Conservation (phyloP, 2,888 invertebrate species). For the Hylaea fasciaria region DNA sequence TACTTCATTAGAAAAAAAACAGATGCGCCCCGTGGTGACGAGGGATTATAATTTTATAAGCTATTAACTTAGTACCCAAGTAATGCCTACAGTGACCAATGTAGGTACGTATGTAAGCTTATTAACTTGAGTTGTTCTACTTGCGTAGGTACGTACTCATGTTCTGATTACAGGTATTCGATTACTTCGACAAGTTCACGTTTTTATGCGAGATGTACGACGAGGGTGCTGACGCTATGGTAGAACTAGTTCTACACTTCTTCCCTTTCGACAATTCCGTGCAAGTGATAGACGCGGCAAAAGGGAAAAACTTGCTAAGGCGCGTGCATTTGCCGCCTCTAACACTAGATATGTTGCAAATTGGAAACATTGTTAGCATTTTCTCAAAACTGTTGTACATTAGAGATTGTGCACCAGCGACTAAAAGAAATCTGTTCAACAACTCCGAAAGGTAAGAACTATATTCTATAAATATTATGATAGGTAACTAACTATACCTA, state of each 20-base stretch:
- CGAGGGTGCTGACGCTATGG: conserved; percentile 87
- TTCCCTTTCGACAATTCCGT: conserved; percentile 91
- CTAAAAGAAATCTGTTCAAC: conserved; percentile 85
- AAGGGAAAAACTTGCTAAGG: conserved; percentile 85
- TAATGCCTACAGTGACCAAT: too few species aligned
- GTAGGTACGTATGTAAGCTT: too few species aligned
- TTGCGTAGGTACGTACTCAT: background rate
- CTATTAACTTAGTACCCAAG: too few species aligned
- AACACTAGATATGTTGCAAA: conserved; percentile 87
- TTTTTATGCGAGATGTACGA: conserved; percentile 95
- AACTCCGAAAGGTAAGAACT: conserved; percentile 85
- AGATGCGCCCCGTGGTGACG: too few species aligned
- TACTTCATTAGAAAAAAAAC: too few species aligned
- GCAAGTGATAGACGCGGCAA: conserved; percentile 88
- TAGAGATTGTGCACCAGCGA: conserved; percentile 88
- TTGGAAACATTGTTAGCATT: conserved; percentile 89
- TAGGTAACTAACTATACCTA: too few species aligned
- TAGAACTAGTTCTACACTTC: conserved; percentile 89
- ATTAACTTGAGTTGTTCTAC: too few species aligned
- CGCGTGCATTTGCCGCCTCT: conserved; percentile 87
- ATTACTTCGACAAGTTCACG: conserved; percentile 82
- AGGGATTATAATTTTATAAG: too few species aligned
- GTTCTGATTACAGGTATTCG: conserved; percentile 64
- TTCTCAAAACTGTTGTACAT: conserved; percentile 90
- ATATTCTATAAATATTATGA: background rate